Evolutionary conservation across 2,888 invertebrate species (phyloP), one percentile per base, ranked within the genome.

Genomic region (Tetragonisca angustula): DNA sequence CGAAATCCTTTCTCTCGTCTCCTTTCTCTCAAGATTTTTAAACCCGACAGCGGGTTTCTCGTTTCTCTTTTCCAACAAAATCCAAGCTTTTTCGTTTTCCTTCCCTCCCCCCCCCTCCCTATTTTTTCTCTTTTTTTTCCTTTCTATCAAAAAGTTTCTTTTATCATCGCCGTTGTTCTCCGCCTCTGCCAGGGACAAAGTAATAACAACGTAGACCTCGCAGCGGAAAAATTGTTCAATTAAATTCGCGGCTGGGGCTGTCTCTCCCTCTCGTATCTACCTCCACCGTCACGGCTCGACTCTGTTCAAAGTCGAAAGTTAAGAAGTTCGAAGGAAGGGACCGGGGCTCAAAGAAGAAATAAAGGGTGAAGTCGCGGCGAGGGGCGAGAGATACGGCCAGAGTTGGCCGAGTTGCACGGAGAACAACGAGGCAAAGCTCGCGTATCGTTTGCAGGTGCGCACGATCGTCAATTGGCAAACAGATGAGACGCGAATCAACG

Each of bases 201-300:
- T 69, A 83, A 83, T 83, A 83, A 84, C 64, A 59, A 59, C 70
- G 65, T 72, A 19, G 32, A n/a, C 62, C 43, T 76, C 67, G 69
- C 72, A 36, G 72, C 50, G 75, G 83, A 87, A 85, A 88, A 88
- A 89, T 87, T 80, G 86, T 81, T 88, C 83, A 77, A 89, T 89
- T 88, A 89, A 84, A 86, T 84, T 79, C 86, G 65, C 79, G 65
- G 78, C 73, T 78, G 61, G 67, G 36, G 43, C 61, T 24, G 73
- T 61, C 79, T 78, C 76, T 75, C 69, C 72, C 73, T 75, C 69
- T 78, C 73, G 59, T 70, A 83, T 87, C 77, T 79, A 61, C 15
- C 43, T 43, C 43, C 76, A 64, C 77, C 56, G 74, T 74, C 64
- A 24, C 67, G 70, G 62, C 68, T 61, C 68, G 56, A 64, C 76